Evolutionary conservation across 2,113 vertebrate species (phyloP).

Genomic region (Todiramphus saurophagus): DNA sequence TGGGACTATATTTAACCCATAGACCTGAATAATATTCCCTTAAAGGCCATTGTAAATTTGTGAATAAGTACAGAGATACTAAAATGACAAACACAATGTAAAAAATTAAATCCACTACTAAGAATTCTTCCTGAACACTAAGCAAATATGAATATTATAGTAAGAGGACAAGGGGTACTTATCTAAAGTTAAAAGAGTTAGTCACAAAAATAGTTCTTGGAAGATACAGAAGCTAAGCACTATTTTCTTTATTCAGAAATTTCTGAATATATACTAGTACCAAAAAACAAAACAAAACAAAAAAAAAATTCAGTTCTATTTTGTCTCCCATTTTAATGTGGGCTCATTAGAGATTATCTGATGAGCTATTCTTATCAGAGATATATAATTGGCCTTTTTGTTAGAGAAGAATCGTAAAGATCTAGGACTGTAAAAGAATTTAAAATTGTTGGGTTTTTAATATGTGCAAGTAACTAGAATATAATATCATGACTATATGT

Average conservation of each 20-base stretch:
- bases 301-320: neutral
- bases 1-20: constrained; percentile 7
- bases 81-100: neutral
- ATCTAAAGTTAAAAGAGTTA: neutral
- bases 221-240: neutral
- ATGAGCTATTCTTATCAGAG: constrained; percentile 32
- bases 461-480: neutral
- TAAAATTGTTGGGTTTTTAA: neutral
- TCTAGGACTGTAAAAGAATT: neutral
- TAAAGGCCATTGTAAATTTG: neutral
- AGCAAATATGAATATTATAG: neutral
- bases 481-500: neutral
- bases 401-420: neutral
- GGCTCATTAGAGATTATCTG: constrained; percentile 50
- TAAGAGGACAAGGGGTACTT: neutral
- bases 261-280: neutral
- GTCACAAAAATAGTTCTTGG: neutral
- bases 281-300: neutral
- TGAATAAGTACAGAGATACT: neutral
- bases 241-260: constrained; percentile 37
- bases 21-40: neutral
- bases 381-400: constrained; percentile 27
- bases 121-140: constrained; percentile 17
- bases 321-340: neutral
- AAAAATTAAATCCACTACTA: neutral